Base-by-base conservation (phyloP, 2,888 invertebrate genomes). In the Acronicta alni region DNA sequence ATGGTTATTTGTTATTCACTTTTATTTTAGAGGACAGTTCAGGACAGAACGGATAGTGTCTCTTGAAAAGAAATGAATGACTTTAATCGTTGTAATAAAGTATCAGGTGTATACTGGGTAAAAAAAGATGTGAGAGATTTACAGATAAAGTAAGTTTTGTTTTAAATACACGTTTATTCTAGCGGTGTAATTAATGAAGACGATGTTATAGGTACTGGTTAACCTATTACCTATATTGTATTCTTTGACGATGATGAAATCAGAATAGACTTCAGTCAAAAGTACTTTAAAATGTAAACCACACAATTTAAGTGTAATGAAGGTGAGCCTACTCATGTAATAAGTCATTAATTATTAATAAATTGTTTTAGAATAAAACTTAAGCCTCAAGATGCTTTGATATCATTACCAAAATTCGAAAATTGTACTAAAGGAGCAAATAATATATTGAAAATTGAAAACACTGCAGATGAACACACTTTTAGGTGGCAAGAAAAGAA, bases 401-500 rank as follows among this genome's bases (percentile, higher is more conserved):
- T 89, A 58, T 82, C 82, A 3, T 67, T 94, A 15, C 93, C 94
- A 15, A 92, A 88, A 70, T 92, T 89, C 57, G 89, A 92, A 68
- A 89, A 91, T 47, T 91, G 87, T 53, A 75, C 81, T 23, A 81
- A 79, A 17, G 75, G 81, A 48, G 66, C 85, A 1, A 75, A 82
- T n/a, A n/a, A n/a, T 16, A 75, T 70, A 46, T 64, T 84, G 6
- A 81, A 82, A 41, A 63, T 85, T 26, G 82, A 85, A 59, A 76
- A 77, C 1, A 80, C 73, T 17, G 63, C 78, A 1, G 84, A 89
- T 56, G 90, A 91, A 70, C 84, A 90, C 57, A 80, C 69, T 41
- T 96, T 97, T 67, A 85, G 87, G 70, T 97, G 97, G 97, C 97
- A 97, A 83, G 95, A 97, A 80, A 97, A 97, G 89, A 85, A 95